Base-by-base conservation (phyloP, 1,140 invertebrate genomes). In the Drosophila simulans region DNA sequence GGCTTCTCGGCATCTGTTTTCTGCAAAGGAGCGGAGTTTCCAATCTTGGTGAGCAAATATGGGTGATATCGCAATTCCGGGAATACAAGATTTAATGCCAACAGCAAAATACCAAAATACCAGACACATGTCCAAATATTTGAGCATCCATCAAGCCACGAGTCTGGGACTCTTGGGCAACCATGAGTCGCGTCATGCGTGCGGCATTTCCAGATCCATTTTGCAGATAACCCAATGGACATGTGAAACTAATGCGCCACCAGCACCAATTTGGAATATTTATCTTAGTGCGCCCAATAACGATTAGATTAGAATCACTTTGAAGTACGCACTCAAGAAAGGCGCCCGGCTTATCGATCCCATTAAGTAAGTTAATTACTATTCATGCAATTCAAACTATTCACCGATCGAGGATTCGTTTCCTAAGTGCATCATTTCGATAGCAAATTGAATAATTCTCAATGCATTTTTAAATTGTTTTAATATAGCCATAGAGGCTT, bases 101-200 rank as follows among this genome's bases (percentile, higher is more conserved):
- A 20, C 2, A 22, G 25, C n/a, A 15, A 49, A 49, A 17, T 15
- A 22, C 40, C n/a, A 15, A 49, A 49, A 17, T 15, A 22, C 40
- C 64, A 56, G 66, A 69, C 66, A 69, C 64, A 70, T 48, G 68
- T 35, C 65, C 15, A 71, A 71, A 71, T 71, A 71, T 70, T 71
- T 70, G 15, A 5, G n/a, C 35, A 49, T 35, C 35, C 58, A 48
- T 48, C 34, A 37, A 13, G 25, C 10, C 42, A 5, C 7, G 15
- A 22, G 31, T 25, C 11, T 51, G 37, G 22, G 34, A 15, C 42
- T 40, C 58, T 34, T 42, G 59, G 42, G 12, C 15, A 64, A 64
- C 60, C 34, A 39, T 13, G 12, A 62, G 17, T 37, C 31, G 27
- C 17, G 40, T n/a, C 48, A 48, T 27, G 46, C 22, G 46, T 48